A percentile compares a stretch with the other conserved stretches of the same genome.
Evolutionary conservation across 2,113 vertebrate genomes (phyloP).

Genomic region (Trichechus manatus): DNA sequence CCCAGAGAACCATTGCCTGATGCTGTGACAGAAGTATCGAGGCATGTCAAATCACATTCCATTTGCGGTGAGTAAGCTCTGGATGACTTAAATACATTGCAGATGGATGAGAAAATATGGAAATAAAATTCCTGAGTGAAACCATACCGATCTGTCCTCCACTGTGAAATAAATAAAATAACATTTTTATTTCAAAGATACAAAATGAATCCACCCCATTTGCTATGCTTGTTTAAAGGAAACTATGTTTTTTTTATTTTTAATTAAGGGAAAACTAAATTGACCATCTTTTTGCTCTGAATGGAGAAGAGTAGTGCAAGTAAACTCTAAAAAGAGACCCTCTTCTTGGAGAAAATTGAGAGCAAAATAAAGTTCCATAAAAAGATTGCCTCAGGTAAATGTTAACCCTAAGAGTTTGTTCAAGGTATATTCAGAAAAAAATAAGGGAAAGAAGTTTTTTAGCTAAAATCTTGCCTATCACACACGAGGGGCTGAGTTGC

Average conservation of each 20-base stretch:
- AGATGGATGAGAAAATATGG: neutral
- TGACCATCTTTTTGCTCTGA: neutral
- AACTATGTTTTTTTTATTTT: neutral
- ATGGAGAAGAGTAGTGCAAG: neutral
- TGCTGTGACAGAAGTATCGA: neutral
- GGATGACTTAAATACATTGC: neutral
- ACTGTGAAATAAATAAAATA: neutral
- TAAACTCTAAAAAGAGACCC: neutral
- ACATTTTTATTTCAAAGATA: neutral
- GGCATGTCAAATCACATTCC: neutral
- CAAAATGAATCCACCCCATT: neutral
- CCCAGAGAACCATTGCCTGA: neutral
- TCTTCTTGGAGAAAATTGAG: neutral
- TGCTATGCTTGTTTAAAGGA: neutral
- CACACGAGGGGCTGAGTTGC: neutral
- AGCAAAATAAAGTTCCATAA: neutral
- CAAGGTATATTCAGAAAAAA: neutral
- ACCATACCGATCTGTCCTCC: neutral
- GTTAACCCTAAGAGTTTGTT: neutral
- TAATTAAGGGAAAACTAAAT: neutral
- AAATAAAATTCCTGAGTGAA: conserved; percentile 17
- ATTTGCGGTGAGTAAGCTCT: neutral
- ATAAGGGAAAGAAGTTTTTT: neutral
- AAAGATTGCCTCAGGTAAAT: neutral
- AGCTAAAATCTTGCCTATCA: neutral